A percentile compares a stretch with the other conserved stretches of the same genome.
These are phyloP conservation scores for Mongoloraphidia duomilia DNA, from an alignment of 2,888 invertebrate species.

Conservation along the genomic window DNA sequence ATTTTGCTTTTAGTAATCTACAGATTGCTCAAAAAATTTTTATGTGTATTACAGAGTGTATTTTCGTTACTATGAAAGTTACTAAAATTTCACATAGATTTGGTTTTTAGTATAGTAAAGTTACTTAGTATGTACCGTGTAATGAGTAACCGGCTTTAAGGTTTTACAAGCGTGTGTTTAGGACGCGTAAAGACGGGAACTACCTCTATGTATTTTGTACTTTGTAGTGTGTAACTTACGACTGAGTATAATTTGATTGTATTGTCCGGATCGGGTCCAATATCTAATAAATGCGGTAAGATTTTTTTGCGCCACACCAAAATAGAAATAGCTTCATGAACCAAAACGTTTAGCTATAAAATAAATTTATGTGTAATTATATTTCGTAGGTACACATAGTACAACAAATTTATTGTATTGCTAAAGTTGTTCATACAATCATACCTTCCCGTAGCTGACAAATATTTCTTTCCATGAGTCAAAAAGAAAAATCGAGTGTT, in stretches of 20 bases:
- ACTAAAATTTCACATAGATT: no score
- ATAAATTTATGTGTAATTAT: slow-evolving; percentile 7
- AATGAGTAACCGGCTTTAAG: no score
- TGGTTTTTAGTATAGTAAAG: no score
- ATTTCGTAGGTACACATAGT: no score
- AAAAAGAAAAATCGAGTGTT: no score
- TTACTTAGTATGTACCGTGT: no score
- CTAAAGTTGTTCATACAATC: not conserved
- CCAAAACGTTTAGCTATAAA: slow-evolving; percentile 50
- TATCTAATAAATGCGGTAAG: slow-evolving; percentile 57
- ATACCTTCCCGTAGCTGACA: slow-evolving; percentile 59
- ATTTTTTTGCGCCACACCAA: slow-evolving; percentile 76
- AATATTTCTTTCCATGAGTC: slow-evolving; percentile 79
- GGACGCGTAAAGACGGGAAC: not conserved
- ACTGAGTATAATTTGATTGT: slow-evolving; percentile 67
- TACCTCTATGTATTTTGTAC: not conserved
- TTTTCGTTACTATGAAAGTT: no score
- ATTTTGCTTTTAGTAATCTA: no score
- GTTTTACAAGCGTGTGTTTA: not conserved
- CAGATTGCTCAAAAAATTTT: no score
- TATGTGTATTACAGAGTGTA: no score
- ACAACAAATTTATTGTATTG: no score
- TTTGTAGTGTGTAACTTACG: slow-evolving; percentile 32
- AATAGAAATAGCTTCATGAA: slow-evolving; percentile 70
- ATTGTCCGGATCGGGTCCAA: slow-evolving; percentile 48